Percentiles rank a stretch among this genome's conserved stretches.
Evolutionary conservation across 2,797 vertebrate species (phyloP).

Genomic region (Triplophysa bombifrons): DNA sequence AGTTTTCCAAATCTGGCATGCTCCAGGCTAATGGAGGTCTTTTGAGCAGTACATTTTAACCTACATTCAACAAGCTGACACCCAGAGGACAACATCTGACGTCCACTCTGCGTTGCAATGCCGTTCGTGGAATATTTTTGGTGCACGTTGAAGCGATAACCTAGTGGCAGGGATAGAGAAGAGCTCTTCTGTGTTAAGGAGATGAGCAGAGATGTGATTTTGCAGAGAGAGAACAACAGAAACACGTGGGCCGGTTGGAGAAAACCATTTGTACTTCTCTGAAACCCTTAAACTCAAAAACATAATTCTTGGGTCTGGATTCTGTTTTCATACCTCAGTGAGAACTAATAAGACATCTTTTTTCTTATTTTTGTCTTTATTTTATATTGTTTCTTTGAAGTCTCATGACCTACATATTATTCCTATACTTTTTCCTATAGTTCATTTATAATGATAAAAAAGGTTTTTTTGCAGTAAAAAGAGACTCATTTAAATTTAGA

Average conservation of each 20-base stretch:
- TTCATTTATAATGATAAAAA: too few species aligned
- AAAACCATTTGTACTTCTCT: conserved; percentile 14
- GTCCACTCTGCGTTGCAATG: not conserved
- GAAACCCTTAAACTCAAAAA: not conserved
- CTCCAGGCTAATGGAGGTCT: conserved; percentile 47
- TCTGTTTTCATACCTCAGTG: not conserved
- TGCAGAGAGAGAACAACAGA: not conserved
- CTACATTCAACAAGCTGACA: conserved; percentile 63
- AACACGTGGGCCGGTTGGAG: not conserved
- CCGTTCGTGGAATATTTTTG: conserved; percentile 15
- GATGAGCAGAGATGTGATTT: conserved; percentile 19
- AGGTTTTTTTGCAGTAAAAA: too few species aligned
- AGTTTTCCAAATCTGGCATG: conserved; percentile 24
- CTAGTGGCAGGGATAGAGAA: conserved; percentile 3
- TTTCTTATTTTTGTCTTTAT: not conserved
- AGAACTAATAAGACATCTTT: not conserved
- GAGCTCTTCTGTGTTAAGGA: conserved; percentile 13
- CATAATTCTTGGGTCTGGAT: not conserved
- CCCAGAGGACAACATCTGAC: conserved; percentile 18
- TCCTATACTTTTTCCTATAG: too few species aligned
- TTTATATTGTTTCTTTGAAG: too few species aligned
- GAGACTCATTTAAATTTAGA: too few species aligned
- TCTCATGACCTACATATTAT: too few species aligned
- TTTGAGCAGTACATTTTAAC: conserved; percentile 66
- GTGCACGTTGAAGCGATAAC: conserved; percentile 9